These are phyloP conservation scores for Cerceris rybyensis DNA, from an alignment of 2,888 invertebrate genomes.

Conservation along the genomic window DNA sequence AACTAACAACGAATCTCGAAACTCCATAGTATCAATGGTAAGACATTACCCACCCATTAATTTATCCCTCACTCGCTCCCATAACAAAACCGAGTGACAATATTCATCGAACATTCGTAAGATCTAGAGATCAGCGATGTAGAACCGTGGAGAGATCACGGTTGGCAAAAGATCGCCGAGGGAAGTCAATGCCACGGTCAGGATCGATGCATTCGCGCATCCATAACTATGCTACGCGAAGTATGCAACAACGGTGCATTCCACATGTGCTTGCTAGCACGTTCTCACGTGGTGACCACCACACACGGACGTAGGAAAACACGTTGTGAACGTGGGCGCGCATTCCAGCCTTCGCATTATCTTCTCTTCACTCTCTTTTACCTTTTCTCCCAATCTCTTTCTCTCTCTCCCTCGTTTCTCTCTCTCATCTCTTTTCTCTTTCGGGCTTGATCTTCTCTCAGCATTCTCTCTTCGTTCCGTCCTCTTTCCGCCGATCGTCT, in stretches of 20 bases:
- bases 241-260: constrained; percentile 75
- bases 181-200: constrained; percentile 48
- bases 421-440: constrained; percentile 23
- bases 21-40: too few relatives aligned
- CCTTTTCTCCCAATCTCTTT: constrained; percentile 40
- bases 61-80: too few relatives aligned
- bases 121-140: background rate
- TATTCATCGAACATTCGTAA: too few relatives aligned
- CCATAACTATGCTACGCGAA: constrained; percentile 71
- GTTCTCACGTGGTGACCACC: constrained; percentile 73
- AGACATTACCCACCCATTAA: too few relatives aligned
- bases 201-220: constrained; percentile 65
- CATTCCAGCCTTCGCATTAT: constrained; percentile 79
- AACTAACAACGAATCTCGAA: too few relatives aligned
- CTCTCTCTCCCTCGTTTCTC: constrained; percentile 22
- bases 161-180: constrained; percentile 24
- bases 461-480: constrained; percentile 30
- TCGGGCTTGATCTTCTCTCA: background rate
- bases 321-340: constrained; percentile 79
- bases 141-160: background rate
- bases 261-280: constrained; percentile 69
- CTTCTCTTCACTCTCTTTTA: constrained; percentile 67
- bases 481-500: constrained; percentile 40
- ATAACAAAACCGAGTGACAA: too few relatives aligned
- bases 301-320: constrained; percentile 75